Evolutionary conservation across 2,797 vertebrate species (phyloP).

Genomic region (Ispidina picta): DNA sequence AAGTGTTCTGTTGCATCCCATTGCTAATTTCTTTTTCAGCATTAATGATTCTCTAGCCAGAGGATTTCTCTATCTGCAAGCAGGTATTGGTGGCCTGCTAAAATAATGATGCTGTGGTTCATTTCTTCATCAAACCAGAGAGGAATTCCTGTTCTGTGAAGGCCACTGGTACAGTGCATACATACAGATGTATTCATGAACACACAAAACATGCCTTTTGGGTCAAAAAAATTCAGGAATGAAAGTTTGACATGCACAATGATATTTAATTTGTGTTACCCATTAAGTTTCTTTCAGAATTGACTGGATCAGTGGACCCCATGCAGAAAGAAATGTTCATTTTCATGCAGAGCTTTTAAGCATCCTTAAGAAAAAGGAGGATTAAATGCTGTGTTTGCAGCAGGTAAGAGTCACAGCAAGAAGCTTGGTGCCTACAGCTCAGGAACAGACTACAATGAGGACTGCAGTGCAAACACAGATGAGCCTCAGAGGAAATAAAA

Average conservation of each 20-base stretch:
- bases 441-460: not conserved
- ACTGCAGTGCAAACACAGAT: not conserved
- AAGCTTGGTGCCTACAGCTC: not conserved
- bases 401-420: not conserved
- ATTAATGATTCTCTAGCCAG: not conserved
- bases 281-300: not conserved
- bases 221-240: not conserved
- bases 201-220: not conserved
- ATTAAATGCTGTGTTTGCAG: conserved; percentile 3
- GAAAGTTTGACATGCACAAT: not conserved
- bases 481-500: not conserved
- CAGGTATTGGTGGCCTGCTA: not conserved
- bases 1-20: conserved; percentile 4
- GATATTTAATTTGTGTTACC: not conserved
- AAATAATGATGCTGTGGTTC: not conserved
- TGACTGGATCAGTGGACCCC: not conserved
- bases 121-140: not conserved
- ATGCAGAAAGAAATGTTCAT: not conserved
- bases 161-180: not conserved
- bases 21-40: conserved; percentile 42
- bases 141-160: not conserved
- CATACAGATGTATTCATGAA: accelerated
- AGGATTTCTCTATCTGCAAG: conserved; percentile 16
- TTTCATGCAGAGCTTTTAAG: not conserved
- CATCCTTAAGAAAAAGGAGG: not conserved